These are phyloP conservation scores for Brachypodius melanocephalos DNA, from an alignment of 2,113 vertebrate species.

Conservation along the genomic window DNA sequence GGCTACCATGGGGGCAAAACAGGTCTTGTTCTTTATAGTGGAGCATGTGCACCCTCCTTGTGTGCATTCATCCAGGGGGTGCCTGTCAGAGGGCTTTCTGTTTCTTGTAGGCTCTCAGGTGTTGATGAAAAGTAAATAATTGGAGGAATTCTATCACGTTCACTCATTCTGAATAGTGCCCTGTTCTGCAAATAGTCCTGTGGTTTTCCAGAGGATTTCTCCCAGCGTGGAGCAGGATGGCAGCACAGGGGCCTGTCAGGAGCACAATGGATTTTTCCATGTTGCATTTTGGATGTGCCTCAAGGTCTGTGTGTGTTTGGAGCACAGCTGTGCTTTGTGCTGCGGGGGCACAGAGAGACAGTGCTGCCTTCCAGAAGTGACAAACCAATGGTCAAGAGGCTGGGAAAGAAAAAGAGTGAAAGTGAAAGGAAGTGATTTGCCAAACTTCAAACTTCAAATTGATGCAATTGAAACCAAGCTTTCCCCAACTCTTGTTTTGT, in stretches of 20 bases:
- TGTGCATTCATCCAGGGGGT: background rate
- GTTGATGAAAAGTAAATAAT: slow-evolving; percentile 30
- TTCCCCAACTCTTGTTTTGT: background rate
- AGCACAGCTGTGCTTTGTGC: background rate
- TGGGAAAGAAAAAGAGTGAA: background rate
- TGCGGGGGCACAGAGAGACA: background rate
- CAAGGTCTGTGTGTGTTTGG: background rate
- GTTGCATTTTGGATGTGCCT: background rate
- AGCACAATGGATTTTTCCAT: background rate
- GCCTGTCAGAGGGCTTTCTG: background rate
- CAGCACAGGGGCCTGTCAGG: background rate
- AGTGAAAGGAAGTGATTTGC: background rate
- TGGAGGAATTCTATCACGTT: background rate
- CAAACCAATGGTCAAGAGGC: background rate
- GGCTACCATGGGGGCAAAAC: background rate
- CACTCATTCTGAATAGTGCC: background rate
- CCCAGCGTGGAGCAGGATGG: fast-evolving
- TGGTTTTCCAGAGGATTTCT: slow-evolving; percentile 17
- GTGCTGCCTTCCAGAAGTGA: background rate
- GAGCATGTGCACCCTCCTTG: background rate
- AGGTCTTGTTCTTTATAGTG: background rate
- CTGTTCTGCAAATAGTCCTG: slow-evolving; percentile 14
- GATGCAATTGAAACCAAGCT: background rate
- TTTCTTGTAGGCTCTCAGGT: background rate
- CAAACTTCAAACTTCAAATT: background rate